Percentiles rank a stretch among this genome's conserved stretches.
phyloP scores from a whole-genome alignment of 2,888 invertebrate species.

The Keiferia lycopersicella region DNA sequence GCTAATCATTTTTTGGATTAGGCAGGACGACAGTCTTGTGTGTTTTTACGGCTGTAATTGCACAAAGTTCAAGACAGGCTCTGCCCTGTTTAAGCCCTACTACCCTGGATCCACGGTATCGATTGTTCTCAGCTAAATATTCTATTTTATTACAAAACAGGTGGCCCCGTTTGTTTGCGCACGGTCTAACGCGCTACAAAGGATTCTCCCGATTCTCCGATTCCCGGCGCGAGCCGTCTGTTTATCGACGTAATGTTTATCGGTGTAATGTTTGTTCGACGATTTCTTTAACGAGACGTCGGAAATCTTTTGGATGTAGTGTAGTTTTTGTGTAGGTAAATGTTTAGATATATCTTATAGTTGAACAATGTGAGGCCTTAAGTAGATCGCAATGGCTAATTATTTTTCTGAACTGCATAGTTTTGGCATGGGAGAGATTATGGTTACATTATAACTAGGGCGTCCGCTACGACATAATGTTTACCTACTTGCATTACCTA shows the following conservation, averaged over 20 bases:
- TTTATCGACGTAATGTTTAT: slow-evolving; percentile 38
- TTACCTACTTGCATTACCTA: slow-evolving; percentile 9
- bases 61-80: not conserved
- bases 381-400: not conserved
- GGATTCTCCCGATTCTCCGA: slow-evolving; percentile 37
- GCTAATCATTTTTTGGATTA: no score
- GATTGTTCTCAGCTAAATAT: slow-evolving; percentile 39
- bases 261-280: slow-evolving; percentile 32
- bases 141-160: slow-evolving; percentile 47
- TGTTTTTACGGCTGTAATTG: not conserved
- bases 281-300: slow-evolving; percentile 33
- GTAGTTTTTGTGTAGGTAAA: slow-evolving; percentile 20
- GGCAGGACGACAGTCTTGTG: no score
- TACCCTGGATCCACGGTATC: not conserved
- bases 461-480: not conserved
- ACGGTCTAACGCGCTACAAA: slow-evolving; percentile 50
- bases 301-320: slow-evolving; percentile 13
- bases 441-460: not conserved
- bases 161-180: slow-evolving; percentile 61
- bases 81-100: not conserved
- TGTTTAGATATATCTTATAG: not conserved
- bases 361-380: not conserved
- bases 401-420: not conserved
- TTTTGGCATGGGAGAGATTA: not conserved
- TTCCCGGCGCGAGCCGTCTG: slow-evolving; percentile 37